These are phyloP conservation scores for Cybosia mesomella DNA, from an alignment of 2,888 invertebrate species.

Conservation along the genomic window DNA sequence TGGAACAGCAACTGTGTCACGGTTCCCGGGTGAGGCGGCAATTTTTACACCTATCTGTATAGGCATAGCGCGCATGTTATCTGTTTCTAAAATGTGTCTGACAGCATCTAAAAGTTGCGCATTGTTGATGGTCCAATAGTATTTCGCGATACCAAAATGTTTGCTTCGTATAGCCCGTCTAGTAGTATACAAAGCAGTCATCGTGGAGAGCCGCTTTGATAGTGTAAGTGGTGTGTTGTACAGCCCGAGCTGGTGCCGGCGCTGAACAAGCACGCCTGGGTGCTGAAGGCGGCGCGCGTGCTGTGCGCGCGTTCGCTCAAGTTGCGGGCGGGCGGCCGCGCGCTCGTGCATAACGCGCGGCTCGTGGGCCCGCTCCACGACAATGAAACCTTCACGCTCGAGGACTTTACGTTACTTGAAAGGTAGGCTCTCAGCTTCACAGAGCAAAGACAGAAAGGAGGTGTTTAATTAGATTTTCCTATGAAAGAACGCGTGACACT, in stretches of 20 bases:
- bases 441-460: too few species aligned
- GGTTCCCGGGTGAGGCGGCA: too few species aligned
- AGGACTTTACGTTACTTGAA: constrained; percentile 96
- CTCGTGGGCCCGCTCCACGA: constrained; percentile 93
- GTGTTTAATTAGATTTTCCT: too few species aligned
- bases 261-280: constrained; percentile 88
- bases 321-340: constrained; percentile 89
- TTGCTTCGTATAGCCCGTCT: too few species aligned
- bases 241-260: constrained; percentile 85
- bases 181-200: too few species aligned
- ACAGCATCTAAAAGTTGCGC: too few species aligned
- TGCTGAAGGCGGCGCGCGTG: constrained; percentile 89
- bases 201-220: too few species aligned
- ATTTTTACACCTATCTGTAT: neutral
- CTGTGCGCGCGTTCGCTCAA: constrained; percentile 91
- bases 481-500: too few species aligned
- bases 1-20: too few species aligned
- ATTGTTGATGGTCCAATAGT: neutral
- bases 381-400: constrained; percentile 92
- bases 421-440: constrained; percentile 71
- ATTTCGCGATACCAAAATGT: too few species aligned
- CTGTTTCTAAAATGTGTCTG: neutral
- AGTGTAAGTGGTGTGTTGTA: neutral
- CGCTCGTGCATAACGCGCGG: constrained; percentile 95
- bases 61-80: too few species aligned